Conservation (phyloP, 2,797 vertebrate species). For the Xenops minutus region DNA sequence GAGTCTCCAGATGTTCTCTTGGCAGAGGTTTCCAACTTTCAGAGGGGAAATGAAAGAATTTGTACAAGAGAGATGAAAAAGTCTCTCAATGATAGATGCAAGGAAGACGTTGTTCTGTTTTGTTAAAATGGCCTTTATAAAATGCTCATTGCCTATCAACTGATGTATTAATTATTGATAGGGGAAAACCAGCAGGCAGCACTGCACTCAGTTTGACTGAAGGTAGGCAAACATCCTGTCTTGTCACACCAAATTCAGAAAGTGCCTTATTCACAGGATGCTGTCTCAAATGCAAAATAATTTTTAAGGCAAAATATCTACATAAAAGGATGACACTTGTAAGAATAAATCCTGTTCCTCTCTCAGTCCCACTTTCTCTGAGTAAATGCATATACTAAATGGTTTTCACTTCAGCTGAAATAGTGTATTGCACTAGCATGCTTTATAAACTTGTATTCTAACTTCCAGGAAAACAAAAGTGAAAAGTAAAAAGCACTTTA, state of each 20-base stretch:
- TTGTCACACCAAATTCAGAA: not conserved
- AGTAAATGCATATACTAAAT: not conserved
- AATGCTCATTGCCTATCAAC: not conserved
- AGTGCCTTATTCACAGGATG: not conserved
- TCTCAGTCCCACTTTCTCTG: not conserved
- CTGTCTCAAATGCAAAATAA: not conserved
- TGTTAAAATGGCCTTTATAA: constrained; percentile 5
- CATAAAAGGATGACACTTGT: not conserved
- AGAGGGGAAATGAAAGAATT: not conserved
- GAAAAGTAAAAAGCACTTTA: not conserved
- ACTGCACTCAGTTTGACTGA: not conserved
- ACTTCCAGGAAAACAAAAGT: not conserved
- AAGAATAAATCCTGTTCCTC: not conserved
- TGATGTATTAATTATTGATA: not conserved
- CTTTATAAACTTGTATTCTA: not conserved
- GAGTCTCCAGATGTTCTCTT: not conserved
- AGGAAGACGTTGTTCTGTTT: not conserved
- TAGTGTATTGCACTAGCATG: not conserved
- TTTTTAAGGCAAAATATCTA: not conserved
- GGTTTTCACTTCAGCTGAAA: not conserved
- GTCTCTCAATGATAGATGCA: not conserved
- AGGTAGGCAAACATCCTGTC: not conserved
- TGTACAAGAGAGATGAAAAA: not conserved
- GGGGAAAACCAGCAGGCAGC: not conserved
- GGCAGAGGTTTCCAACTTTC: not conserved